Base-by-base conservation (phyloP, 2,888 invertebrate genomes). In the Heliconius sara region DNA sequence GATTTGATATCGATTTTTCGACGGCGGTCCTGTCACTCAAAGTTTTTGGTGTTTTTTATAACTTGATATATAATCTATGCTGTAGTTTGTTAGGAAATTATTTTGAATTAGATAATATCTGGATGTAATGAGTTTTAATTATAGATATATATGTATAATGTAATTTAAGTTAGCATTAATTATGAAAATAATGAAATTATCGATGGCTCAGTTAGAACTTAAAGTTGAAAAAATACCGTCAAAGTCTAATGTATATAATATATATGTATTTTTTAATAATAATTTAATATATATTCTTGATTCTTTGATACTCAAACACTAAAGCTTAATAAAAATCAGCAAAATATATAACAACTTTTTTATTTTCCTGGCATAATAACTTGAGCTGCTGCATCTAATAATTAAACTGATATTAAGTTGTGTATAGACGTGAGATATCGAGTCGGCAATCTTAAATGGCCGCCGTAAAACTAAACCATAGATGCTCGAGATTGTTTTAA, bases 1-100 rank as follows among this genome's bases (percentile, higher is more conserved):
- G 87, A 87, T 82, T 93, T 93, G 93, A 92, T 91, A 93, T 93
- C 91, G 91, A 90, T 87, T 91, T 92, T 91, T 91, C 91, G 90
- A 90, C 87, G 94, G 95, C 95, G 95, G 95, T 93, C 95, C 93
- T 90, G 95, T 95, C 95, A 95, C 93, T 95, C 95, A 95, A 92
- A 89, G 87, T 86, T 88, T 91, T 92, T 91, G 84, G 89, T 87
- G 90, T 91, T 93, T 93, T 94, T 94, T 93, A 85, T 80, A 86
- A 84, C 78, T 81, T 89, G 89, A 90, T 93, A 89, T 91, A 90
- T 60, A 60, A 60, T 91, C 88, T 87, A 85, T 89, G 92, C 88
- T 86, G 87, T 85, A 80, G 91, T 80, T 81, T 47, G 81, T 87
- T 83, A 86, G 7, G 78, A 43, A 57, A 82, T 63, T 80, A 77